Base-by-base conservation (phyloP, 2,113 vertebrate genomes). In the Pseudopodoces humilis region DNA sequence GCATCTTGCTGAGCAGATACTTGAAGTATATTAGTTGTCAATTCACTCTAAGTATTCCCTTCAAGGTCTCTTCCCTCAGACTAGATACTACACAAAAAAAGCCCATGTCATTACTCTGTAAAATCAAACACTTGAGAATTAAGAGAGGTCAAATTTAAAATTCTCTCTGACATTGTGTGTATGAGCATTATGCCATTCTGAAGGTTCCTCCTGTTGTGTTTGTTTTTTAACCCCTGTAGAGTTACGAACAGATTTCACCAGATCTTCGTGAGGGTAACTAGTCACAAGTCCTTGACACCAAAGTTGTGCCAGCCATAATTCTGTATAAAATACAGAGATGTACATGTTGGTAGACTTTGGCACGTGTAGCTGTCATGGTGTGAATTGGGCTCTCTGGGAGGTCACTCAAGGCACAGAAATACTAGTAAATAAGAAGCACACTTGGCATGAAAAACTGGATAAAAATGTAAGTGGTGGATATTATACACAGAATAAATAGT, bases 11-110 rank as follows among this genome's bases (percentile, higher is more conserved):
- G 72, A 90, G 60, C 52, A 86, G 69, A 60, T 64, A 81, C 64
- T 86, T 92, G 86, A 92, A 33, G 82, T 75, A 47, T 69, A 68
- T 86, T 55, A 89, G 82, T 81, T 93, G 68, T 70, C 72, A 59
- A 10, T 92, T 88, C 52, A 58, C 41, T 83, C 35, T 28, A 47
- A 92, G 47, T 70, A 53, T 39, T 94, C 33, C 33, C 60, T 96
- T 86, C 59, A 90, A 94, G 63, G 25, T 77, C 75, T 90, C 79
- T 88, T 70, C 33, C 28, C 16, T 82, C 41, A 58, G 69, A 70
- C 84, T 62, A 81, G 35, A 24, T 55, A 53, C 22, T 77, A n/a
- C 46, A 77, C 22, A 43, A 43, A 79, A 84, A 76, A 65, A 11
- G 5, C 19, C 64, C 25, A 4, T 77, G n/a, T 71, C 86, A 78